Evolutionary conservation across 2,888 invertebrate genomes (phyloP).

Genomic region (Hydrotaea cyrtoneurina): DNA sequence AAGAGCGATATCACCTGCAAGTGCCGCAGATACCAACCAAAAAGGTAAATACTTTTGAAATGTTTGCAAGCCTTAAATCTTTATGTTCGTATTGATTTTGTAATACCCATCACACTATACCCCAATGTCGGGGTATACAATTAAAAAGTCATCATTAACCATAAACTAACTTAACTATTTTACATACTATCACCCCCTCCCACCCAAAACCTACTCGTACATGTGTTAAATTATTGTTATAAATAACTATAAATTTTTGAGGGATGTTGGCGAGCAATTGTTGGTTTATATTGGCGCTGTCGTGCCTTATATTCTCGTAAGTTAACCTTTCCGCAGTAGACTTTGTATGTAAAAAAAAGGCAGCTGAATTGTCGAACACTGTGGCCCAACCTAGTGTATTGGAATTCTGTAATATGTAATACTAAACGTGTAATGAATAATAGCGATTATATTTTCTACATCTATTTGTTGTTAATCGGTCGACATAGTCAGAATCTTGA

Average conservation of each 20-base stretch:
- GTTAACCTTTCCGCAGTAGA: conserved; percentile 68
- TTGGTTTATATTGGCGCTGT: conserved; percentile 81
- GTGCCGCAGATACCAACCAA: conserved; percentile 84
- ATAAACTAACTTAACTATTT: conserved; percentile 27
- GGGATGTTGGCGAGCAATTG: conserved; percentile 81
- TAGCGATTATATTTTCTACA: not conserved
- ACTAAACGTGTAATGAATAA: not conserved
- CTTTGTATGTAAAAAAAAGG: conserved; percentile 37
- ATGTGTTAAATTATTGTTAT: conserved; percentile 56
- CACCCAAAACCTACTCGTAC: not conserved
- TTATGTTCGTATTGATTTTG: not conserved
- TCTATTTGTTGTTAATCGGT: not conserved
- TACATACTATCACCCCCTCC: not conserved
- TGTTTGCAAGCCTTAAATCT: not conserved
- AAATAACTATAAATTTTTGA: conserved; percentile 71
- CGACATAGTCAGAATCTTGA: too few species aligned
- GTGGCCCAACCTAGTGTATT: not conserved
- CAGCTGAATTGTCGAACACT: conserved; percentile 15
- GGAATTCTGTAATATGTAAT: too few species aligned
- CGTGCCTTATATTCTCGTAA: conserved; percentile 81
- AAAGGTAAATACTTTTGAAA: conserved; percentile 81
- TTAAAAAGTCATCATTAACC: conserved; percentile 17
- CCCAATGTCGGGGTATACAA: not conserved
- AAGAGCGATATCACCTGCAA: conserved; percentile 87
- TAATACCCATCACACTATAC: not conserved